phyloP scores from a whole-genome alignment of 2,797 vertebrate species.

The Craterocephalus amniculus region DNA sequence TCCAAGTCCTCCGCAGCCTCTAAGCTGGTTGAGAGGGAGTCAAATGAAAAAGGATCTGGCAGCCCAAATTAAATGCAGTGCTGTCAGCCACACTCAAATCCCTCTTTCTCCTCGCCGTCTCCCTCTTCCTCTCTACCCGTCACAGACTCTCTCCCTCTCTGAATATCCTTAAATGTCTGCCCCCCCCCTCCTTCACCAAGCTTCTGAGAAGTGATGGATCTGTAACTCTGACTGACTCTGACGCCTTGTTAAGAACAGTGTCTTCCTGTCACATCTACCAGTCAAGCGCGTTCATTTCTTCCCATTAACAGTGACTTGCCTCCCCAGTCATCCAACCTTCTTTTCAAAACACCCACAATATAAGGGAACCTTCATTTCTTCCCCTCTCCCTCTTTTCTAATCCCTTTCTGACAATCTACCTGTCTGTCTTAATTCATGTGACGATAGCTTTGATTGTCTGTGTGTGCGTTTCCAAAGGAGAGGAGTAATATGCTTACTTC shows the following conservation, averaged over 20 bases:
- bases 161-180: constrained; percentile 78
- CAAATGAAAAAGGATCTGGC: constrained; percentile 84
- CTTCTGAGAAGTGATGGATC: constrained; percentile 83
- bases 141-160: constrained; percentile 74
- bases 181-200: constrained; percentile 43
- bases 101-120: constrained; percentile 66
- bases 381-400: constrained; percentile 71
- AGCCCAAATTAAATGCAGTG: constrained; percentile 83
- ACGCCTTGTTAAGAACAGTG: constrained; percentile 86
- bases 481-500: constrained; percentile 68
- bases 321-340: constrained; percentile 69
- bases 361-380: constrained; percentile 72
- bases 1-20: constrained; percentile 76
- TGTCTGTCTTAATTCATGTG: constrained; percentile 80
- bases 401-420: constrained; percentile 79
- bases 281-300: constrained; percentile 82
- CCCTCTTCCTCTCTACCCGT: constrained; percentile 75
- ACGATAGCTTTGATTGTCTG: constrained; percentile 75
- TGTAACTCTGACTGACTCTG: constrained; percentile 84
- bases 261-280: constrained; percentile 84
- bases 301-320: constrained; percentile 80
- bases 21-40: constrained; percentile 81
- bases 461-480: constrained; percentile 61
- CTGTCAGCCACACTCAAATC: constrained; percentile 81
- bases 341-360: constrained; percentile 68